Base-by-base conservation (phyloP, 2,113 vertebrate genomes). In the Zingel zingel region DNA sequence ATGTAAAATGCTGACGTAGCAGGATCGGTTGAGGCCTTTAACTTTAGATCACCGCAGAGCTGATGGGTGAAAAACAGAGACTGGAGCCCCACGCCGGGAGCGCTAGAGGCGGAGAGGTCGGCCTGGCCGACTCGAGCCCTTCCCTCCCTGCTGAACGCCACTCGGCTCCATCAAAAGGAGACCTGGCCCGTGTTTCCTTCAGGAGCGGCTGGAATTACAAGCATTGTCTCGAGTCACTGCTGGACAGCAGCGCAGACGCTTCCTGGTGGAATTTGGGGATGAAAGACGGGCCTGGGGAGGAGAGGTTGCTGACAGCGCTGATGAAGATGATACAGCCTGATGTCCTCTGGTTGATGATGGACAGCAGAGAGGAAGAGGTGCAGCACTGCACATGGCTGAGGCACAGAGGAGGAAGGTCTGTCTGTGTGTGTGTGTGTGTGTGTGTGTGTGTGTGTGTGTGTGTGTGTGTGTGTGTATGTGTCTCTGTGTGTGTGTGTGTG, bases 321-420 rank as follows among this genome's bases (percentile, higher is more conserved):
- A 69, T 54, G 65, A 54, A 19, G 59, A 61, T n/a, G 4, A 89
- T 48, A n/a, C 67, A 65, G 58, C 19, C 43, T 12, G 23, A 45
- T 43, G 74, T 64, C 36, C 45, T 50, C 30, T 58, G 71, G 65
- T 73, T 69, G 43, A 30, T 57, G 25, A 11, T 33, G 72, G 6
- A 23, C 54, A 43, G 47, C 27, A 62, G 10, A 65, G 47, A 71
- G n/a, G 56, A 68, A 79, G 61, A 86, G 63, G 30, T 43, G 63
- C 2, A 6, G 72, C 79, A 74, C 64, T 63, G 74, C 83, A 21
- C 48, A 66, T 21, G 62, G 57, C 25, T 36, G 71, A 91, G 86
- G 85, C 91, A 87, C 82, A 82, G 54, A 71, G 64, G 78, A 54
- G 27, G 70, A 36, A 61, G 65, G 83, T 75, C 62, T 33, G 33